These are phyloP conservation scores for Drosophila robusta DNA, from an alignment of 2,888 invertebrate genomes.

Conservation along the genomic window DNA sequence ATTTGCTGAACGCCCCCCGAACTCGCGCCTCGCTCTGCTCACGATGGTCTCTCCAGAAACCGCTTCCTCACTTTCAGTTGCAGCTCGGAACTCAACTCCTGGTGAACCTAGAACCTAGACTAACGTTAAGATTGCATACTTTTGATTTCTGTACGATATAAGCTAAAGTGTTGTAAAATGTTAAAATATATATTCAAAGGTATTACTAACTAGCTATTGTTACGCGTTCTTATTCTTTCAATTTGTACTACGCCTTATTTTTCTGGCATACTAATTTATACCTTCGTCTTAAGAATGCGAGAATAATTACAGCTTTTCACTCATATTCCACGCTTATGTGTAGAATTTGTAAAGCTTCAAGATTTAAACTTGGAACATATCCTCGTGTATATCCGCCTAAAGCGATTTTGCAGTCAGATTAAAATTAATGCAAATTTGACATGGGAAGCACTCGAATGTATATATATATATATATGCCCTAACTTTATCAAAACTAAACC, in stretches of 20 bases:
- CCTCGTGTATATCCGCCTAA: too few species aligned
- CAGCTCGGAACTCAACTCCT: conserved; percentile 40
- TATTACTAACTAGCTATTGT: conserved; percentile 20
- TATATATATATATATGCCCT: too few species aligned
- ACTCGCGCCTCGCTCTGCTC: conserved; percentile 47
- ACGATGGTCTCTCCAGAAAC: conserved; percentile 52
- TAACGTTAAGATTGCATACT: conserved; percentile 69
- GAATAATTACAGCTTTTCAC: too few species aligned
- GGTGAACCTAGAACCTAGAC: conserved; percentile 37
- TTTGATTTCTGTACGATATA: conserved; percentile 49
- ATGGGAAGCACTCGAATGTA: too few species aligned
- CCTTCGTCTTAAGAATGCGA: too few species aligned
- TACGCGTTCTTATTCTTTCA: background rate
- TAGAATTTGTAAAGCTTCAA: too few species aligned
- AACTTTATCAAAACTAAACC: too few species aligned
- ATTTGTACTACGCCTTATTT: background rate
- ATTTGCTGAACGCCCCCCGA: conserved; percentile 73
- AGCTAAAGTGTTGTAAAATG: conserved; percentile 68
- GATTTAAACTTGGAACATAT: too few species aligned
- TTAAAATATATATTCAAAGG: conserved; percentile 52
- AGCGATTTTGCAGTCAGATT: too few species aligned
- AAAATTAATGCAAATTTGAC: too few species aligned
- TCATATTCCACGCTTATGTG: too few species aligned
- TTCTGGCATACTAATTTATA: too few species aligned
- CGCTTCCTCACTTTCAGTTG: conserved; percentile 55